phyloP scores from a whole-genome alignment of 1,140 invertebrate genomes.

The Rhagoletis pomonella region DNA sequence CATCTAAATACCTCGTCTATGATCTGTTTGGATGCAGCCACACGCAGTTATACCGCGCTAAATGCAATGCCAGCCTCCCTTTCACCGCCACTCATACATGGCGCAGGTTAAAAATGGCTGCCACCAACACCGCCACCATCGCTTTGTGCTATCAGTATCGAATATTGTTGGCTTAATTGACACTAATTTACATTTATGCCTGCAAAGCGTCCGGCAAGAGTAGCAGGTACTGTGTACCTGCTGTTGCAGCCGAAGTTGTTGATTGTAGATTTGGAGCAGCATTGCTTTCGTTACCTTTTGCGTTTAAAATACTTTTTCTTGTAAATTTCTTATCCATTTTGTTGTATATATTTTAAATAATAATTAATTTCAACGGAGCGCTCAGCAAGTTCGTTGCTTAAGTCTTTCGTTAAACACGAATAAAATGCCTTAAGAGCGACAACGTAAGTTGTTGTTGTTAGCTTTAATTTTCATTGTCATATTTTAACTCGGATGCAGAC shows the following conservation, averaged over 20 bases:
- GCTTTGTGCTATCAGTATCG: slow-evolving; percentile 24
- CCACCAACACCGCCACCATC: slow-evolving; percentile 40
- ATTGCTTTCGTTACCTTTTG: neutral
- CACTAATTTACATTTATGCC: slow-evolving; percentile 45
- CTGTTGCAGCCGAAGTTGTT: neutral
- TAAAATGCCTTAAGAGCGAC: neutral
- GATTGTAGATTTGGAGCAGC: slow-evolving; percentile 25
- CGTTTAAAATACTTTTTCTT: neutral
- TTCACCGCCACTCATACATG: neutral
- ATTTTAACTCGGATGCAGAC: neutral
- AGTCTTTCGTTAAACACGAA: neutral
- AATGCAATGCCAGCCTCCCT: neutral
- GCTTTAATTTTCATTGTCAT: neutral
- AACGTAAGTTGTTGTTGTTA: neutral
- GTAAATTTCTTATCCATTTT: neutral
- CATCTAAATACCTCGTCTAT: neutral
- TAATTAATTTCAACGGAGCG: too few relatives aligned
- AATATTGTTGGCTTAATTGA: slow-evolving; percentile 47
- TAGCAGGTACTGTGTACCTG: neutral
- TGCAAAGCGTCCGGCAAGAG: neutral
- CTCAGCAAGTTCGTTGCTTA: slow-evolving; percentile 6
- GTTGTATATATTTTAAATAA: neutral
- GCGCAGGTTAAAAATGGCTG: neutral
- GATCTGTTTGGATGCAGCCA: neutral
- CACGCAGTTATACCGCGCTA: neutral